A percentile compares a stretch with the other conserved stretches of the same genome.
phyloP scores from a whole-genome alignment of 35 echinoderm and acorn worm genomes.

The Lytechinus variegatus region DNA sequence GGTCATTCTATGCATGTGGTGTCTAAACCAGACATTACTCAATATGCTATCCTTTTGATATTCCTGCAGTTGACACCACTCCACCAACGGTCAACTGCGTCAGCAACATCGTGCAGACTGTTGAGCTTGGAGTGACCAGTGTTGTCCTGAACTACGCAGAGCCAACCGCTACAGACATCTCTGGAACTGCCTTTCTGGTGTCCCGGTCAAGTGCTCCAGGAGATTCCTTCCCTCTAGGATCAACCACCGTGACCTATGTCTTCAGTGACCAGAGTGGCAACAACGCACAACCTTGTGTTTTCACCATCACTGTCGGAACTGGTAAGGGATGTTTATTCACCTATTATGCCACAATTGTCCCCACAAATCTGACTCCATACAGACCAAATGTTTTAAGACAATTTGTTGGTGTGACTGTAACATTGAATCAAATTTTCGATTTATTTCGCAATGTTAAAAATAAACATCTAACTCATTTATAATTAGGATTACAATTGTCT shows the following conservation, averaged over 20 bases:
- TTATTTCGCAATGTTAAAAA: too few relatives aligned
- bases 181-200: neutral
- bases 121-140: slow-evolving; percentile 48
- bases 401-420: neutral
- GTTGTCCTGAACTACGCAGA: slow-evolving; percentile 39
- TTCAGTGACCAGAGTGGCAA: slow-evolving; percentile 58
- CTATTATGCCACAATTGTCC: too few relatives aligned
- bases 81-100: slow-evolving; percentile 59
- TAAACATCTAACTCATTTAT: too few relatives aligned
- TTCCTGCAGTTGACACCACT: slow-evolving; percentile 38
- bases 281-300: neutral
- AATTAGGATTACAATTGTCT: too few relatives aligned
- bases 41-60: too few relatives aligned
- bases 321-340: neutral
- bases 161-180: slow-evolving; percentile 54
- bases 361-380: neutral
- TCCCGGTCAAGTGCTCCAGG: slow-evolving; percentile 4
- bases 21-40: too few relatives aligned
- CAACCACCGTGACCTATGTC: slow-evolving; percentile 53
- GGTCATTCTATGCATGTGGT: too few relatives aligned
- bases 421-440: neutral
- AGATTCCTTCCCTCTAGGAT: slow-evolving; percentile 25
- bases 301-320: slow-evolving; percentile 42
- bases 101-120: neutral
- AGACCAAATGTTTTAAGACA: too few relatives aligned